Percentiles rank a stretch among this genome's conserved stretches.
Evolutionary conservation across 2,888 invertebrate species (phyloP).

Genomic region (Xylophagus ater): DNA sequence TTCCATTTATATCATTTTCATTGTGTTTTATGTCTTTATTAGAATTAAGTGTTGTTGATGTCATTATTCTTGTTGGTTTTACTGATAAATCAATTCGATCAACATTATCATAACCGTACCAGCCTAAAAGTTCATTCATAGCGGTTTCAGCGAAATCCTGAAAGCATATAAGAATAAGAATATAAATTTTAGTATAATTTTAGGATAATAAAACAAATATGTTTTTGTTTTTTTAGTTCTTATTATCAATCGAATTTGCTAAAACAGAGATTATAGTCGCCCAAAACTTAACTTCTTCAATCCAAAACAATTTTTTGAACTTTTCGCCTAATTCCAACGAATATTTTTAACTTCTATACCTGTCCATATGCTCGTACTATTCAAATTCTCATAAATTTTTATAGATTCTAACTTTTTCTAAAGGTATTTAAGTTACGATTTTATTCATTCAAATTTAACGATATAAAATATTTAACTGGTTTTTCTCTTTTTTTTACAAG

Average conservation of each 20-base stretch:
- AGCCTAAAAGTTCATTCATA: slow-evolving; percentile 84
- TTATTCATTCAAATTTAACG: too few species aligned
- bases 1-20: slow-evolving; percentile 10
- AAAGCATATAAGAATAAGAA: slow-evolving; percentile 26
- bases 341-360: too few species aligned
- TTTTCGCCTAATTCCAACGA: too few species aligned
- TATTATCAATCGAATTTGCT: slow-evolving; percentile 2
- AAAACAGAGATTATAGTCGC: slow-evolving; percentile 2
- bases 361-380: too few species aligned
- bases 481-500: too few species aligned
- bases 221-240: slow-evolving; percentile 6
- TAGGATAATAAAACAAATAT: not conserved
- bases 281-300: too few species aligned
- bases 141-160: slow-evolving; percentile 87
- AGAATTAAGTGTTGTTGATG: slow-evolving; percentile 20
- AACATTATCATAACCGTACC: slow-evolving; percentile 76
- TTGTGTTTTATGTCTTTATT: slow-evolving; percentile 1
- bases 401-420: too few species aligned
- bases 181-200: too few species aligned
- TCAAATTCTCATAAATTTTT: too few species aligned
- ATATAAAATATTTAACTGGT: too few species aligned
- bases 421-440: too few species aligned
- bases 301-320: too few species aligned
- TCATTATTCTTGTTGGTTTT: slow-evolving; percentile 32
- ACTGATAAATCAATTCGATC: slow-evolving; percentile 45